Evolutionary conservation across 2,113 vertebrate genomes (phyloP), one percentile per base, ranked within the genome.

Genomic region (Erythrocercus mccallii): DNA sequence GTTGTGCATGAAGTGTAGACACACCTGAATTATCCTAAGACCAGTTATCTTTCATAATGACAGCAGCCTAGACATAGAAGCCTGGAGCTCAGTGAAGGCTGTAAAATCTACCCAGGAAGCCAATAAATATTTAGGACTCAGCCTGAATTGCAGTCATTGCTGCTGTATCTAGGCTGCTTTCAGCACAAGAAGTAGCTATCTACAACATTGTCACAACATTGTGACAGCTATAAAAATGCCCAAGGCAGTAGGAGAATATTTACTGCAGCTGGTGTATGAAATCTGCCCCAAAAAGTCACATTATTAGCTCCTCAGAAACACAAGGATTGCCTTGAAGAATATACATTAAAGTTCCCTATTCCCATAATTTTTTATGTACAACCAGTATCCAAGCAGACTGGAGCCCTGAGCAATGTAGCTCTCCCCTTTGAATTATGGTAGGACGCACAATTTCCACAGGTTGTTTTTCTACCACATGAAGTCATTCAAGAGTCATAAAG

Each of bases 41-140:
- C 38, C 31, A 42, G 60, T 68, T 74, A 19, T 48, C 66, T 79
- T 87, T 85, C 66, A 72, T 40, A 81, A 20, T 11, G 6, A 90
- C 81, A 93, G 87, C 61, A 90, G 62, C 81, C 86, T 54, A 62
- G 60, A 38, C 83, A 78, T 30, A 81, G 47, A 73, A 86, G 53
- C 71, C 69, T 58, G 72, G 51, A 89, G 87, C 62, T 82, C 90
- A 64, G 57, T 28, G 65, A 91, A 80, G 66, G 85, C 74, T 91
- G 57, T 85, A 95, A 92, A 92, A 92, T 72, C 85, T 90, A 72
- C 85, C 70, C 88, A 93, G 90, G 79, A 96, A 88, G 79, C 58
- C 79, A 88, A 86, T 92, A 93, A 94, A 95, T 94, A 95, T 90
- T 85, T 87, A 96, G 88, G 74, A 68, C 37, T 94, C 54, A 53